Evolutionary conservation across 2,888 invertebrate genomes (phyloP), one percentile per base, ranked within the genome.

Genomic region (Ormyrus nitidulus): DNA sequence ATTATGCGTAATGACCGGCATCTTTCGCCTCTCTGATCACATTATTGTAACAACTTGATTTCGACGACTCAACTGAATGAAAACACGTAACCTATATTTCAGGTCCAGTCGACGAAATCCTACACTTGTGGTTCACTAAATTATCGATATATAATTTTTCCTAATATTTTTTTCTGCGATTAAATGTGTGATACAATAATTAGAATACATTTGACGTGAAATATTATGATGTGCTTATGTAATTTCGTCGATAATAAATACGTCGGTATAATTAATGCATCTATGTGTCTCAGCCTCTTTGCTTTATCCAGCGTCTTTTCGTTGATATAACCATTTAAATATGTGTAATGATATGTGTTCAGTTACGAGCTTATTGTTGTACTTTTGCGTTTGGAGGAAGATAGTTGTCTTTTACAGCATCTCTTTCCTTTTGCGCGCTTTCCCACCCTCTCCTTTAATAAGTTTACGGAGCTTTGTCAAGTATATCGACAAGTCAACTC

Each of bases 331-430:
- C 56, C 49, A 71, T 71, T 58, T 69, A 75, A 49, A 73, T 73
- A 77, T 72, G 10, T 81, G 78, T 68, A 78, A 81, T 81, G 81
- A 81, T 81, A 76, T 81, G 81, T 81, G 62, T 81, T 65, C 11
- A 10, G 65, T 81, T 70, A 49, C 71, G 74, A 75, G 68, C 54
- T 74, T 81, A 74, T 69, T 75, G n/a, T 81, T 81, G 74, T 81
- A 78, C 75, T 71, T 73, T 78, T 66, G 65, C n/a, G 48, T 66
- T 65, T 61, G 48, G 48, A 34, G 58, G 54, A 59, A 73, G 62
- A 62, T 70, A 62, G 54, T 76, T 54, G 56, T 74, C 49, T 13
- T 79, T 74, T 53, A 6, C n/a, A 19, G 44, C n/a, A 56, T 58
- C 51, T 34, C 34, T 34, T 34, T 34, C 34, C 34, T 34, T 34